A percentile compares a stretch with the other conserved stretches of the same genome.
Conservation (phyloP, 2,797 vertebrate genomes). For the Lagocephalus sceleratus region DNA sequence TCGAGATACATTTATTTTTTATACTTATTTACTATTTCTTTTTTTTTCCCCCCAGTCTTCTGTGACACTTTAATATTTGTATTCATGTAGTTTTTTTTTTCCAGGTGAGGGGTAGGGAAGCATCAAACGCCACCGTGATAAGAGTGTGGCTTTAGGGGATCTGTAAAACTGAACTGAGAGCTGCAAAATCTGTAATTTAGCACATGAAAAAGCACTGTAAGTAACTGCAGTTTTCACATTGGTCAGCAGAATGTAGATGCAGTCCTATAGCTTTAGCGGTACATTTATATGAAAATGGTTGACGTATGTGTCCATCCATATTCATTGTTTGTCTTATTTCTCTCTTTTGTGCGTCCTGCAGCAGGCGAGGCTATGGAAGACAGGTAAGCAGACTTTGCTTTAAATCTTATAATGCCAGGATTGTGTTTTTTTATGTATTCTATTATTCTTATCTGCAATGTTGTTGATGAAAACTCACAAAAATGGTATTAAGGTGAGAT, state of each 20-base stretch:
- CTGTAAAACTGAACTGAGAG: constrained; percentile 45
- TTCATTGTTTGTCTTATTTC: constrained; percentile 55
- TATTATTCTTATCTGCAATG: constrained; percentile 66
- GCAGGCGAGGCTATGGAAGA: constrained; percentile 64
- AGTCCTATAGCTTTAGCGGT: constrained; percentile 37
- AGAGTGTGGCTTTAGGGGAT: constrained; percentile 42
- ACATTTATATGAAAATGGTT: constrained; percentile 40
- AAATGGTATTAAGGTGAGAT: constrained; percentile 62
- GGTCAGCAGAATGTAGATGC: constrained; percentile 58
- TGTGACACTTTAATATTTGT: constrained; percentile 25
- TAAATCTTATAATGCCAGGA: constrained; percentile 32
- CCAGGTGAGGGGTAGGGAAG: background rate
- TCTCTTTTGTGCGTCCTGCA: constrained; percentile 36
- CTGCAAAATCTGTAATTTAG: constrained; percentile 52
- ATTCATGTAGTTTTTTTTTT: too few relatives aligned
- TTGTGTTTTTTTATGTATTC: constrained; percentile 50
- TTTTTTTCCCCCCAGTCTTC: too few relatives aligned
- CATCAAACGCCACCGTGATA: constrained; percentile 39
- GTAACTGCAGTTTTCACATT: constrained; percentile 51
- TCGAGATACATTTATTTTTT: constrained; percentile 37
- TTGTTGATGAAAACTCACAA: constrained; percentile 56
- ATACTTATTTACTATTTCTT: too few relatives aligned
- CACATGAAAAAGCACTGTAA: constrained; percentile 62
- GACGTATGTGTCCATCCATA: constrained; percentile 47
- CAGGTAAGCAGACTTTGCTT: constrained; percentile 62